Base-by-base conservation (phyloP, 2,888 invertebrate genomes). In the Habroteleia sp. region DNA sequence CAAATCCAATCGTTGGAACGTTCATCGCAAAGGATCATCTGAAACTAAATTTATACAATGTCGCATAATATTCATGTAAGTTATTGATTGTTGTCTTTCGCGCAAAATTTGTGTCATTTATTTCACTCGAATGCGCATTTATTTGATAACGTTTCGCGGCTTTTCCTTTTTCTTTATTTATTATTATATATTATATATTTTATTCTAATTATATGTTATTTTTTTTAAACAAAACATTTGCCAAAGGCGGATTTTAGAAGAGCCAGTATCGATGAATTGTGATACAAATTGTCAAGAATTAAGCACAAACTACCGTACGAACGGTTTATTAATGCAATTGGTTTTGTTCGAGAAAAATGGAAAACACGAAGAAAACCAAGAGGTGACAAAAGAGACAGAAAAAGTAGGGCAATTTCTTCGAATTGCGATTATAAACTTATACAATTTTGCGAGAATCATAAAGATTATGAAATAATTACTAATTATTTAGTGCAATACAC, bases 261-360 rank as follows among this genome's bases (percentile, higher is more conserved):
- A 76, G 80, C 80, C 80, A 81, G 79, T 82, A 80, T 80, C 78
- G 75, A 78, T 77, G 66, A 74, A 79, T 77, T 81, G 81, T 79
- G 80, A 81, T 81, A 79, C 73, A 58, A 73, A 71, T 50, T 58
- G 48, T 56, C 74, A 76, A 73, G 63, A 65, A 74, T 62, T 33
- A 54, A 74, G 60, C 73, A n/a, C n/a, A 77, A 66, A 62, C 63
- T 77, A 62, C 74, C 73, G 58, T 65, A 76, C 71, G 75, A 82
- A 77, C n/a, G n/a, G n/a, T 75, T 79, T 78, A 77, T 80, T 79
- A 62, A 79, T 81, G 77, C 1, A 74, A 65, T 69, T 69, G 41
- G 31, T n/a, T 25, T 8, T 13, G 50, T 63, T 50, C 4, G 14
- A 27, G 29, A 8, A 31, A 29, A 73, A 54, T 48, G 39, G 23